Percentiles rank a stretch among this genome's conserved stretches.
Evolutionary conservation across 2,797 vertebrate genomes (phyloP).

Genomic region (Distichodus sexfasciatus): DNA sequence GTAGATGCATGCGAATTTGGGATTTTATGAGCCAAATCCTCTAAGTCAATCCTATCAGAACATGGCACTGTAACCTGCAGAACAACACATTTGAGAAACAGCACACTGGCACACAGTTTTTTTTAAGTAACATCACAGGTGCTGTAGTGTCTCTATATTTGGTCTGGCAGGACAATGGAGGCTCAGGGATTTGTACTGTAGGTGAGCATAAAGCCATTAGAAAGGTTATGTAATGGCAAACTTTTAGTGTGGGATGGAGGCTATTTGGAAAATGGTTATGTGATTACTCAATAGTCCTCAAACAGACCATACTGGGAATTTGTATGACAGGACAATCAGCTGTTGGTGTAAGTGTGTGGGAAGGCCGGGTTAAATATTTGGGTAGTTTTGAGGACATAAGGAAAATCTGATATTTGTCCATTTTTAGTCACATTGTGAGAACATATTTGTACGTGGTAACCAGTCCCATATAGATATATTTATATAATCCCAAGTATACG

Average conservation of each 20-base stretch:
- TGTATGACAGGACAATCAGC: constrained; percentile 36
- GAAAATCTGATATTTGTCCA: no score
- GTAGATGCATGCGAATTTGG: constrained; percentile 11
- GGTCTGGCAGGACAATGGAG: constrained; percentile 14
- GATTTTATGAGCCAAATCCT: constrained; percentile 19
- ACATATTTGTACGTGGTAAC: no score
- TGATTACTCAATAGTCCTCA: constrained; percentile 31
- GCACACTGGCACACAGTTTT: background rate
- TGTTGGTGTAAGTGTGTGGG: constrained; percentile 11
- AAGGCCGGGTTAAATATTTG: no score
- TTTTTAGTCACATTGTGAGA: no score
- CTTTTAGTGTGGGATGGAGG: constrained; percentile 32
- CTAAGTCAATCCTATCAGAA: constrained; percentile 27
- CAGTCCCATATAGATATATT: no score
- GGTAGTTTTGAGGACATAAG: no score
- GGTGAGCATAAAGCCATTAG: constrained; percentile 27
- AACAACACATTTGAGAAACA: background rate
- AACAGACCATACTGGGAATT: constrained; percentile 30
- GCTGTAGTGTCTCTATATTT: constrained; percentile 6
- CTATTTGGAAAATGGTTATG: constrained; percentile 29
- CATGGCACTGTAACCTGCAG: constrained; percentile 3
- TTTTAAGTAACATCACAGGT: constrained; percentile 4
- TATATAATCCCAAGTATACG: no score
- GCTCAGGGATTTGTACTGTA: constrained; percentile 19
- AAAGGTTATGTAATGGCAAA: constrained; percentile 32